Evolutionary conservation across 2,888 invertebrate genomes (phyloP).

Genomic region (Sarcophaga carnaria): DNA sequence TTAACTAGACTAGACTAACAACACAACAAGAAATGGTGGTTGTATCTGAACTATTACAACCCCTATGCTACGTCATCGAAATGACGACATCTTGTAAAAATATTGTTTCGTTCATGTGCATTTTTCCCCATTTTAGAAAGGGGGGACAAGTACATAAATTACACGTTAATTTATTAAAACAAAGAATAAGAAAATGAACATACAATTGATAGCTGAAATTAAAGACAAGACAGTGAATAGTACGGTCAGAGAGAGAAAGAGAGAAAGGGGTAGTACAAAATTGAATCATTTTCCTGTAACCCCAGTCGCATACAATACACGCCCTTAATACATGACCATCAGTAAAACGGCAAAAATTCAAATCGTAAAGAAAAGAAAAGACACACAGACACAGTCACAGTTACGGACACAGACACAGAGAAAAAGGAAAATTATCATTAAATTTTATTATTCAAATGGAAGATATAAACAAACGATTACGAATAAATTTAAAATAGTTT

Average conservation of each 20-base stretch:
- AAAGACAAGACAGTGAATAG: neutral
- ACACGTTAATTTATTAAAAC: neutral
- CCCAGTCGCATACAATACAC: too few species aligned
- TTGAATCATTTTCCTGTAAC: neutral
- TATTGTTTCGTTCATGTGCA: neutral
- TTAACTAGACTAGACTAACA: conserved; percentile 42
- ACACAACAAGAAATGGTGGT: neutral
- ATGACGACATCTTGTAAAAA: conserved; percentile 18
- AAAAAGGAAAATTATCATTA: conserved; percentile 41
- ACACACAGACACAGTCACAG: neutral
- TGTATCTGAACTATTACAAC: neutral
- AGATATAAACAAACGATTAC: conserved; percentile 35
- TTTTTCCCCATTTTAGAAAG: neutral
- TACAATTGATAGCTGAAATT: conserved; percentile 10
- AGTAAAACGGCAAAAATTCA: neutral
- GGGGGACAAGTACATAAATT: neutral
- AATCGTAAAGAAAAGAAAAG: conserved; percentile 13
- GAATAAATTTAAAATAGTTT: neutral
- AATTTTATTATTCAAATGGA: conserved; percentile 47
- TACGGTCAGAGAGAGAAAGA: neutral
- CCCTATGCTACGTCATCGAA: conserved; percentile 25
- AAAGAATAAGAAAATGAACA: conserved; percentile 1
- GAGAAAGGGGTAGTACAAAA: neutral
- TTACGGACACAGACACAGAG: neutral
- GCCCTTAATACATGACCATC: neutral